Evolutionary conservation across 2,113 vertebrate genomes (phyloP).

Genomic region (Corythaixoides concolor): DNA sequence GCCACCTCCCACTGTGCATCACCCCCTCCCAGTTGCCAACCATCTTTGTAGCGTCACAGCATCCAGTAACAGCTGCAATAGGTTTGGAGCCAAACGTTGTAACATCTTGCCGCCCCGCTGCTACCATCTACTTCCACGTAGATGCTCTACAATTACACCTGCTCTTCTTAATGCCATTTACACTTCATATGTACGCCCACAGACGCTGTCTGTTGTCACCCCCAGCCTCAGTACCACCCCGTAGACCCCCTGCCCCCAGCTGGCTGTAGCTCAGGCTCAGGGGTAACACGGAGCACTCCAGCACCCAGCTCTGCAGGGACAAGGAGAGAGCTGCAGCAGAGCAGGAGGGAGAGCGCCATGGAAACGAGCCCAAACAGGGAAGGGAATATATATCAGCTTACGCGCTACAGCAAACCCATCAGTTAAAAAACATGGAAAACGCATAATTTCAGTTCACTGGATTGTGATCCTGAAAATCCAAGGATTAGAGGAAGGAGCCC

Average conservation of each 20-base stretch:
- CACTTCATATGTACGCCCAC: rapidly evolving
- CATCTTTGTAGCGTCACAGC: rapidly evolving
- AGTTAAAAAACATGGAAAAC: not conserved
- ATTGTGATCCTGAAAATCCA: not conserved
- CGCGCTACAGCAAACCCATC: rapidly evolving
- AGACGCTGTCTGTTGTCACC: not conserved
- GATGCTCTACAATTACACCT: not conserved
- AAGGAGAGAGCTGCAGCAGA: not conserved
- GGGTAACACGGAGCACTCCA: not conserved
- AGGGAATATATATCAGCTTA: not conserved
- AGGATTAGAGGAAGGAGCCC: not conserved
- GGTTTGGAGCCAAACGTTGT: rapidly evolving
- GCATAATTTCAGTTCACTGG: not conserved
- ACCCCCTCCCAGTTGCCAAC: not conserved
- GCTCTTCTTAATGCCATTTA: not conserved
- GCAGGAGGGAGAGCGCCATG: not conserved
- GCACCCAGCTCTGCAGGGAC: not conserved
- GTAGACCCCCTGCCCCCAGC: too few relatives aligned
- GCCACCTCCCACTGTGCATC: not conserved
- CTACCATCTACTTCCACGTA: not conserved
- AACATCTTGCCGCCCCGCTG: not conserved
- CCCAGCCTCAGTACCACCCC: not conserved
- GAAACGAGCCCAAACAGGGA: not conserved
- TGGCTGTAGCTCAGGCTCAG: not conserved
- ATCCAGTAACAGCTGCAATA: not conserved